Conservation (phyloP, 1,140 invertebrate genomes). For the Lasioglossum albipes region DNA sequence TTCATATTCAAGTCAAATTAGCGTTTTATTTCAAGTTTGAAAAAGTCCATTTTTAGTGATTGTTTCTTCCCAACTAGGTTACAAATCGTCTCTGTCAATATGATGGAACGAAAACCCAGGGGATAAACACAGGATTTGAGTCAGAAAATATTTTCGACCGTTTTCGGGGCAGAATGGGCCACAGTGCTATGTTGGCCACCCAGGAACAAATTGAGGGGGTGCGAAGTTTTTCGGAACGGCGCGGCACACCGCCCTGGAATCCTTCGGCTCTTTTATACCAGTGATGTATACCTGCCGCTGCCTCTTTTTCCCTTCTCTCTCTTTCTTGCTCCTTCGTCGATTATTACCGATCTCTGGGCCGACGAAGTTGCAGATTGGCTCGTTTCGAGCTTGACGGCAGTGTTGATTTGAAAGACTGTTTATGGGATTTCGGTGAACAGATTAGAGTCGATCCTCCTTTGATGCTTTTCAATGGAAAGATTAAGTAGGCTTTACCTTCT, state of each 20-base stretch:
- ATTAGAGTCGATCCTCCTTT: neutral
- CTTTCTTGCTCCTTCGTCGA: neutral
- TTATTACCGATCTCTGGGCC: neutral
- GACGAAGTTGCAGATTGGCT: neutral
- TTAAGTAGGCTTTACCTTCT: too few relatives aligned
- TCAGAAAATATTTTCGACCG: too few relatives aligned
- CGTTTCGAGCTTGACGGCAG: neutral
- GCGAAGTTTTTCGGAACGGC: neutral
- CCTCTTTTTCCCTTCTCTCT: too few relatives aligned
- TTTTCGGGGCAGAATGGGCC: neutral
- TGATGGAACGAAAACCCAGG: too few relatives aligned
- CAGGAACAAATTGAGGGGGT: neutral
- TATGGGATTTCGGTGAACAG: conserved; percentile 2
- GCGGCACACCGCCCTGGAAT: neutral
- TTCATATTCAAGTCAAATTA: too few relatives aligned
- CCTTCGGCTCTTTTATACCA: too few relatives aligned
- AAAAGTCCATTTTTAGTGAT: too few relatives aligned
- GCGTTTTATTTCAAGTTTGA: too few relatives aligned
- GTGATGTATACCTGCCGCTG: too few relatives aligned
- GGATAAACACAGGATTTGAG: too few relatives aligned
- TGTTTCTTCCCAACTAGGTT: too few relatives aligned
- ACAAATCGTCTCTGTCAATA: too few relatives aligned
- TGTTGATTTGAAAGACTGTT: conserved; percentile 1
- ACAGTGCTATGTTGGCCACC: conserved; percentile 5
- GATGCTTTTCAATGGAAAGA: neutral